Percentiles rank a stretch among this genome's conserved stretches.
phyloP scores from a whole-genome alignment of 2,888 invertebrate genomes.

The Amaurobius ferox region DNA sequence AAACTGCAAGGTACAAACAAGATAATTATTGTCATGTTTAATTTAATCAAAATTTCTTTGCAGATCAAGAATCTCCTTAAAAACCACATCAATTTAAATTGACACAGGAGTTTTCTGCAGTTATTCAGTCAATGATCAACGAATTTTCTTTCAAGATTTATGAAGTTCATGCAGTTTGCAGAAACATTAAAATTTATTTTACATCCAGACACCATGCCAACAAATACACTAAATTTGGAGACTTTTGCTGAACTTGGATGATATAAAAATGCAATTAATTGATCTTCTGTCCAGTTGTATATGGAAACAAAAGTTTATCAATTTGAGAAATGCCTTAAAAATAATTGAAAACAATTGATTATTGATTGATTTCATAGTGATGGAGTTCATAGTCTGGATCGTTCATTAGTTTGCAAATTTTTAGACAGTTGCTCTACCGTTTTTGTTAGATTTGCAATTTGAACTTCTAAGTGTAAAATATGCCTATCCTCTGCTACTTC shows the following conservation, averaged over 20 bases:
- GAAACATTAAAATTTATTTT: constrained; percentile 16
- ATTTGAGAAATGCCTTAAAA: no score
- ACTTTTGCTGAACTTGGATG: constrained; percentile 1
- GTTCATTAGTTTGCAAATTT: no score
- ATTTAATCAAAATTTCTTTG: background rate
- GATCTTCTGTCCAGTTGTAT: constrained; percentile 15
- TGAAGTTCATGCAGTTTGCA: background rate
- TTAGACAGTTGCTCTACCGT: no score
- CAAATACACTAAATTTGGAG: background rate
- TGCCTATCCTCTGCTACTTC: no score
- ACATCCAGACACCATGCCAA: background rate
- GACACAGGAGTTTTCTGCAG: constrained; percentile 12
- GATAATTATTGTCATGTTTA: background rate
- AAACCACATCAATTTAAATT: constrained; percentile 8
- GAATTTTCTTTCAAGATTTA: constrained; percentile 16
- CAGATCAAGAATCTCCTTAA: constrained; percentile 1
- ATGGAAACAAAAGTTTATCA: constrained; percentile 6
- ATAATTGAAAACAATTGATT: no score
- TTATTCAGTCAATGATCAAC: constrained; percentile 10
- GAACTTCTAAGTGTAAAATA: no score
- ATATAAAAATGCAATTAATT: constrained; percentile 28
- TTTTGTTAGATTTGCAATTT: no score
- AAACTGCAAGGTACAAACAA: no score
- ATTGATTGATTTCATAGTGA: no score
- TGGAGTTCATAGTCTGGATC: no score